Evolutionary conservation across 2,113 vertebrate species (phyloP), one percentile per base, ranked within the genome.

Genomic region (Tetraodon nigroviridis): DNA sequence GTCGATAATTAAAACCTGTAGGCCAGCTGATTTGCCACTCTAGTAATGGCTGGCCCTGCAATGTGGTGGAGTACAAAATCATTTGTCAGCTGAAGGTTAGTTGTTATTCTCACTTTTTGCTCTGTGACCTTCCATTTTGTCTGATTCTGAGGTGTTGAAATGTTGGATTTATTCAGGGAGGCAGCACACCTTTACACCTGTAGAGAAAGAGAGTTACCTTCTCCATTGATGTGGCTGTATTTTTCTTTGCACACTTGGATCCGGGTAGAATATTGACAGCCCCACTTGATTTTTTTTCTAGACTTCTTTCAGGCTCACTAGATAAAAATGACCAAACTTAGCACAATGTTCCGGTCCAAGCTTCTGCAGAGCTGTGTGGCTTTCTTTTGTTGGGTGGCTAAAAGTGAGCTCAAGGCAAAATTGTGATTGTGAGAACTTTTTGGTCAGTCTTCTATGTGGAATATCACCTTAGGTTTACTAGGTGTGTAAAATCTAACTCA

Each of bases 391-490:
- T 64, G 58, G 73, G 56, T 79, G 71, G 67, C 82, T 77, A 29
- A 64, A 68, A 79, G 63, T 73, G 53, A 76, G 81, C 86, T 76
- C 7, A 66, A 77, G 78, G 79, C 74, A 57, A 60, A 76, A 73
- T 73, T 73, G 71, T 24, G 70, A 81, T 86, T 78, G 69, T 63
- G 67, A 73, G 61, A 51, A 70, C 64, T 86, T 76, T 65, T 75
- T 76, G 69, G 76, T 83, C 73, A 63, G 81, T 76, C 52, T 71
- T 62, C 68, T 45, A 19, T 73, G 71, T 70, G 54, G 44, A 87
- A 83, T 60, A 87, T 85, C 87, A 87, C 87, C 86, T 66, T 75
- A 72, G 87, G 81, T 82, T 81, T 78, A 62, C 83, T 70, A 73
- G 75, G 81, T 79, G 79, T 82, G 79, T 69, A 71, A 66, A 76